These are phyloP conservation scores for Pristionchus maxplancki DNA, from an alignment of 2,888 invertebrate species.

Conservation along the genomic window DNA sequence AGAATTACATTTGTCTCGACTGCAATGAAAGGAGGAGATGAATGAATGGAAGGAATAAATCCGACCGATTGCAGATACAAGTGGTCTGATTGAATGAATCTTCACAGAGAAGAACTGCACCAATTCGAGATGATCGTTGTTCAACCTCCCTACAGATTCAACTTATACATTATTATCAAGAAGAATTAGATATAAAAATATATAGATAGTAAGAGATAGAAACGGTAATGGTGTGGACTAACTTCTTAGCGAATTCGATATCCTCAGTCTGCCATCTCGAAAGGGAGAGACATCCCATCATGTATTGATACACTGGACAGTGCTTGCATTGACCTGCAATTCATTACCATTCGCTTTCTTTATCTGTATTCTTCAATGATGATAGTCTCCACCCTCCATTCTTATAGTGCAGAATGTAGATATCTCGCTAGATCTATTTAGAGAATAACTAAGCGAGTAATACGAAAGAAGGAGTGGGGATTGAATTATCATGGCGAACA, in stretches of 20 bases:
- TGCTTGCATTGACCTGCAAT: constrained; percentile 71
- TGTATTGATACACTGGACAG: constrained; percentile 71
- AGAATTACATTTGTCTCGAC: constrained; percentile 69
- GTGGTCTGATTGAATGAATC: constrained; percentile 71
- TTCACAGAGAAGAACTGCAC: constrained; percentile 66
- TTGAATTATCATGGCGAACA: not conserved
- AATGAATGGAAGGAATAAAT: not conserved
- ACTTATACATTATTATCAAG: too few relatives aligned
- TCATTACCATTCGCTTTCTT: not conserved
- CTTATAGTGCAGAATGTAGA: not conserved
- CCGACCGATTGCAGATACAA: constrained; percentile 65
- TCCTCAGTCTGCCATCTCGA: constrained; percentile 67
- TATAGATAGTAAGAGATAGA: too few relatives aligned
- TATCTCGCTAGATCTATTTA: not conserved
- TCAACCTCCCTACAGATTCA: constrained; percentile 53
- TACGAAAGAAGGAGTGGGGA: constrained; percentile 3
- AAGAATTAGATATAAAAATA: too few relatives aligned
- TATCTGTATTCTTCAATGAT: not conserved
- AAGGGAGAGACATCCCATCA: constrained; percentile 67
- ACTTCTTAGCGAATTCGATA: constrained; percentile 59
- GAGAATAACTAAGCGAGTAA: not conserved
- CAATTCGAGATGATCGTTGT: constrained; percentile 63
- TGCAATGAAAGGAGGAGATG: not conserved
- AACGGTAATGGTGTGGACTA: too few relatives aligned
- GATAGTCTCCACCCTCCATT: not conserved